Evolutionary conservation across 2,797 vertebrate species (phyloP).

Genomic region (Eulemur rubriventer): DNA sequence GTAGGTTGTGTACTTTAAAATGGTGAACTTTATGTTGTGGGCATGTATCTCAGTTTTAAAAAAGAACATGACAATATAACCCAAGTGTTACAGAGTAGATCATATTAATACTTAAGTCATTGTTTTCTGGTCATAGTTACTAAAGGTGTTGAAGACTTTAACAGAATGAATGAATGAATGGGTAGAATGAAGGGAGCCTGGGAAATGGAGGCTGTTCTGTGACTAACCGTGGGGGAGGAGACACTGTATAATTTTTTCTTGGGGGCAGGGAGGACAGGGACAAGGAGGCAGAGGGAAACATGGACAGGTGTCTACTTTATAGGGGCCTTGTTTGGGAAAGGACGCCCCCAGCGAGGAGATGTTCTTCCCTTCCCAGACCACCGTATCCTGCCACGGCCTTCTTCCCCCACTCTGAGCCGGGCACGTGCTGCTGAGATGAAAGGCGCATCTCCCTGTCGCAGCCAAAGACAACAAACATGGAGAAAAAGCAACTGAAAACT

Average conservation of each 20-base stretch:
- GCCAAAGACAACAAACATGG: slow-evolving; percentile 62
- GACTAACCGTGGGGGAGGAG: background rate
- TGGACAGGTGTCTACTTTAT: too few species aligned
- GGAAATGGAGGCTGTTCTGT: background rate
- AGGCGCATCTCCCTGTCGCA: background rate
- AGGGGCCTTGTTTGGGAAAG: background rate
- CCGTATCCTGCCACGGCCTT: background rate
- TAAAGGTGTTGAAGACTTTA: background rate
- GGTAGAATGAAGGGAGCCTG: background rate
- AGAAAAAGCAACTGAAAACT: background rate
- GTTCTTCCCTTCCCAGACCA: background rate
- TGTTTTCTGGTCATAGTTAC: background rate
- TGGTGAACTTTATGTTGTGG: background rate
- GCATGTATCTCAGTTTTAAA: background rate
- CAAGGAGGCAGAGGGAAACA: background rate
- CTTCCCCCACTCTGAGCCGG: background rate
- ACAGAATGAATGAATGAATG: background rate
- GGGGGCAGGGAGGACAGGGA: too few species aligned
- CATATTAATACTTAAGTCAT: background rate
- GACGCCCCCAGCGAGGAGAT: background rate
- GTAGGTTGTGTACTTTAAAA: background rate
- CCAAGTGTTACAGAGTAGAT: too few species aligned
- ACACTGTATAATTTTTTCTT: background rate
- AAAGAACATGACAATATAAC: background rate
- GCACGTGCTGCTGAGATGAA: background rate